These are phyloP conservation scores for Drosophila greeni DNA, from an alignment of 2,888 invertebrate species.

Conservation along the genomic window DNA sequence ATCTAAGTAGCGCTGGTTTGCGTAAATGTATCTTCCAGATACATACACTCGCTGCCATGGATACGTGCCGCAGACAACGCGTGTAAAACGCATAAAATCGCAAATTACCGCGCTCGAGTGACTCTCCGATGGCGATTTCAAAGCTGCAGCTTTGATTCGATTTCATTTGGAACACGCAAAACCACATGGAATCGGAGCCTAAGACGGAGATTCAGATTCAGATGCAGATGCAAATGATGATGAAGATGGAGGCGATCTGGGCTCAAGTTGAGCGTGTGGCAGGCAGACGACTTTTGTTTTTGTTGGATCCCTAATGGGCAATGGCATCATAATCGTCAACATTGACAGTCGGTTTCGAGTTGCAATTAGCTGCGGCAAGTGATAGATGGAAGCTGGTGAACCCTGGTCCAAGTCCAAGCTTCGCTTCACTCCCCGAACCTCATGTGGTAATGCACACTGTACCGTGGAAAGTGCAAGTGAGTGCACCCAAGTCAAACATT, in stretches of 20 bases:
- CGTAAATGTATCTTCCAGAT: slow-evolving; percentile 48
- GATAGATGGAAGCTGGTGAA: slow-evolving; percentile 59
- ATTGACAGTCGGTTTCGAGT: slow-evolving; percentile 65
- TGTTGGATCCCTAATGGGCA: slow-evolving; percentile 54
- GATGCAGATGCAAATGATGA: slow-evolving; percentile 13
- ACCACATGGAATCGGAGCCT: slow-evolving; percentile 47
- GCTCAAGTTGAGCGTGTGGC: slow-evolving; percentile 61
- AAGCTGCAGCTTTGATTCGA: slow-evolving; percentile 60
- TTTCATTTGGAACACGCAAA: slow-evolving; percentile 57
- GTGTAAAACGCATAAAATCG: slow-evolving; percentile 71
- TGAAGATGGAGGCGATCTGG: slow-evolving; percentile 31
- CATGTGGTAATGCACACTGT: slow-evolving; percentile 14
- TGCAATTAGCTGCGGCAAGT: slow-evolving; percentile 67
- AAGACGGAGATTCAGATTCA: slow-evolving; percentile 24
- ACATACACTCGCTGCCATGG: slow-evolving; percentile 22
- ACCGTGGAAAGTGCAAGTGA: slow-evolving; percentile 67
- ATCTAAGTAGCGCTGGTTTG: slow-evolving; percentile 39
- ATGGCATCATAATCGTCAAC: slow-evolving; percentile 34
- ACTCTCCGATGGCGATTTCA: slow-evolving; percentile 51
- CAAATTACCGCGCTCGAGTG: slow-evolving; percentile 63
- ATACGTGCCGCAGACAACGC: slow-evolving; percentile 36
- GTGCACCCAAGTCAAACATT: slow-evolving; percentile 56
- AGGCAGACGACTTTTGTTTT: slow-evolving; percentile 58
- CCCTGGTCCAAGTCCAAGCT: slow-evolving; percentile 38
- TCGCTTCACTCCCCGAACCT: background rate